Base-by-base conservation (phyloP, 2,113 vertebrate species). In the Promerops cafer region DNA sequence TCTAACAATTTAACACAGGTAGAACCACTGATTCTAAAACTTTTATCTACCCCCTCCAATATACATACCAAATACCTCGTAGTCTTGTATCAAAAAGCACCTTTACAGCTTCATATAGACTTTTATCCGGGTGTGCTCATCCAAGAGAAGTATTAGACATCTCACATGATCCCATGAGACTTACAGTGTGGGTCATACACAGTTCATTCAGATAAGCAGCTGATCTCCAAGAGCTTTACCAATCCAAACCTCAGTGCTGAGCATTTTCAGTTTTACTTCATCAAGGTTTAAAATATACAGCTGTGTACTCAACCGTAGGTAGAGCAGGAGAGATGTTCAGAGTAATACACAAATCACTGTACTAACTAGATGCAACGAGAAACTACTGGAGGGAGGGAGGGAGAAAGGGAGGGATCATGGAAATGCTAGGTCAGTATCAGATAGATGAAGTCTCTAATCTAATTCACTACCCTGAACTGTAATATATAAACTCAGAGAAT, bases 381-480 rank as follows among this genome's bases (percentile, higher is more conserved):
- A 95, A 77, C 30, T 83, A 83, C 75, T 47, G 89, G 81, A 96
- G 91, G 92, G 65, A 96, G 91, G 92, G 65, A 87, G 71, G 85
- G 83, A 80, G 11, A 63, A 77, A 71, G 76, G 91, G 89, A 93
- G 94, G 96, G 94, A 87, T 75, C 86, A 94, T 40, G 68, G 65
- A 91, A 95, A 95, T 97, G 19, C 35, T 30, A 89, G 68, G 76
- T 84, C 69, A 93, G 64, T 87, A 93, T 75, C 72, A 93, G 86
- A 81, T 16, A 89, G 85, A 69, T 45, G 83, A 92, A 96, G 93
- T 30, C 92, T 95, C 22, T 97, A 95, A 96, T 94, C 93, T 94
- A 88, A 88, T 83, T 86, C 71, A 80, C 47, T 92, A 86, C 21
- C n/a, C 56, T 68, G 20, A 4, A n/a, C 60, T 75, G 24, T 83